Conservation (phyloP, 2,113 vertebrate genomes). For the Syngnathoides biaculeatus region DNA sequence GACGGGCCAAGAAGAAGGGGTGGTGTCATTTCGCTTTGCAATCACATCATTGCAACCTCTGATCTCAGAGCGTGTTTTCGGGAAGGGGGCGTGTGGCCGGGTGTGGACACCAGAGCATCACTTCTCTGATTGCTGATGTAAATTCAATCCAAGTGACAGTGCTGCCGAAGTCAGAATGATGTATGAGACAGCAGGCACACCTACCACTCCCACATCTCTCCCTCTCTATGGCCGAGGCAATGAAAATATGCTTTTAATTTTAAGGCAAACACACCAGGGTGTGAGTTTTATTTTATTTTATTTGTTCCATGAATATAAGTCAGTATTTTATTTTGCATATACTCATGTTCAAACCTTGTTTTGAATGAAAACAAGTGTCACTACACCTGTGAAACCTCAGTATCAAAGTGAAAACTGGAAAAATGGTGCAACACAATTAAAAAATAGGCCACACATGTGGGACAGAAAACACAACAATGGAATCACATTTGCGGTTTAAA, state of each 20-base stretch:
- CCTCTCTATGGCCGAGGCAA: constrained; percentile 38
- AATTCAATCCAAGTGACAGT: constrained; percentile 56
- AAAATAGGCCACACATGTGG: not conserved
- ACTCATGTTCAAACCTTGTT: not conserved
- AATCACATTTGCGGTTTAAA: no score
- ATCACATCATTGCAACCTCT: constrained; percentile 30
- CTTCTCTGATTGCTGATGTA: constrained; percentile 47
- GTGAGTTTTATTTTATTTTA: constrained; percentile 11
- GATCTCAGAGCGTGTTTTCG: constrained; percentile 38
- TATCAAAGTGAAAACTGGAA: not conserved
- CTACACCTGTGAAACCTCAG: not conserved
- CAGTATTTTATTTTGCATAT: not conserved
- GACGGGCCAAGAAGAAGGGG: constrained; percentile 10
- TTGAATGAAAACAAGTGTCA: not conserved
- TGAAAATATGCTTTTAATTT: constrained; percentile 10
- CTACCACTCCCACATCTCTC: constrained; percentile 50
- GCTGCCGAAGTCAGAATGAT: constrained; percentile 48
- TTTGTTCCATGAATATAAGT: not conserved
- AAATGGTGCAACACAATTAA: not conserved
- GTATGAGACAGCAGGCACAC: constrained; percentile 34
- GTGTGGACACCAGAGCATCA: constrained; percentile 42
- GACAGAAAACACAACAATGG: no score
- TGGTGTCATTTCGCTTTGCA: constrained; percentile 18
- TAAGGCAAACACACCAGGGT: constrained; percentile 12
- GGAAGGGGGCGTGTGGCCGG: constrained; percentile 22